phyloP scores from a whole-genome alignment of 2,113 vertebrate species.

The Potamarius usumacintae region DNA sequence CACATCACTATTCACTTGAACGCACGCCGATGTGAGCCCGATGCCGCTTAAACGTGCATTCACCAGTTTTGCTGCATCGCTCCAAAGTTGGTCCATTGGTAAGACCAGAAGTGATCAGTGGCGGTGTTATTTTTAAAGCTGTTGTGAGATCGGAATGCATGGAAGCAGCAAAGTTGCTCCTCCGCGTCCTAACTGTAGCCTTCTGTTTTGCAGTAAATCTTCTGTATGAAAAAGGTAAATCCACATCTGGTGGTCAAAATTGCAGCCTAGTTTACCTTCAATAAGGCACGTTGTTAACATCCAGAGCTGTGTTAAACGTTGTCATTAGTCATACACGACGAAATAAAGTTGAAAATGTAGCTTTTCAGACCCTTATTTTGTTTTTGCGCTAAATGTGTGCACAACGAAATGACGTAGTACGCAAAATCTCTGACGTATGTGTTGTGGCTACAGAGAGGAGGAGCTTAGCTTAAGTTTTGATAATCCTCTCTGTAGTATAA shows the following conservation, averaged over 20 bases:
- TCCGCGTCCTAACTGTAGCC: constrained; percentile 59
- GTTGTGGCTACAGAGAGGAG: constrained; percentile 36
- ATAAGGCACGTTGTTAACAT: not conserved
- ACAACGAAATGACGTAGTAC: constrained; percentile 47
- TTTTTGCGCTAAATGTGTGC: not conserved
- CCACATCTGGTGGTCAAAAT: not conserved
- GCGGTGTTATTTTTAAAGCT: constrained; percentile 17
- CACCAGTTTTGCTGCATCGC: constrained; percentile 40
- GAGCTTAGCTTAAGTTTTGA: constrained; percentile 44
- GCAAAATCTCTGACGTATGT: constrained; percentile 44
- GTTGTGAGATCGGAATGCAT: constrained; percentile 46
- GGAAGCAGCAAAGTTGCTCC: constrained; percentile 57
- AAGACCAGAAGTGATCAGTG: constrained; percentile 40
- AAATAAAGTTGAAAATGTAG: not conserved
- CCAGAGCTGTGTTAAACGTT: not conserved
- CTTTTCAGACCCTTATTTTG: too few species aligned
- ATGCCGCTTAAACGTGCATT: constrained; percentile 39
- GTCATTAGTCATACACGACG: not conserved
- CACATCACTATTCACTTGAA: not conserved
- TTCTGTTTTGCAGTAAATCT: constrained; percentile 61
- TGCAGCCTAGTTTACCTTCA: not conserved
- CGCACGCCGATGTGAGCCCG: constrained; percentile 15
- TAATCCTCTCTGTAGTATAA: constrained; percentile 32
- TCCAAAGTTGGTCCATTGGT: constrained; percentile 39
- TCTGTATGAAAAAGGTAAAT: constrained; percentile 71